Evolutionary conservation across 2,888 invertebrate genomes (phyloP), one percentile per base, ranked within the genome.

Genomic region (Tethea ocularis): DNA sequence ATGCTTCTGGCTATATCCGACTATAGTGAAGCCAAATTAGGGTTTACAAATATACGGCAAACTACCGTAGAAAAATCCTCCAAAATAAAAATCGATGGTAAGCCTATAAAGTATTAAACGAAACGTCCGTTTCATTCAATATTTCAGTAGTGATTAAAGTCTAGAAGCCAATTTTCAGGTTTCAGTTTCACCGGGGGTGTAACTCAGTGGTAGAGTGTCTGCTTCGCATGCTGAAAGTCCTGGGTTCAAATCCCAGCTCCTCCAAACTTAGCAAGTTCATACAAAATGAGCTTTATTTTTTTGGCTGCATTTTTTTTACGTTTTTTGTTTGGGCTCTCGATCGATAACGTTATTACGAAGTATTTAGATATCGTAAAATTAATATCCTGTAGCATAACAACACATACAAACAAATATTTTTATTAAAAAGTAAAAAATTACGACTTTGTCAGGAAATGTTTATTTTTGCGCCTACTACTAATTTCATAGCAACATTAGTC

Each of bases 191-290:
- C 17, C 74, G 91, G 91, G 91, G 91, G 84, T 91, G 91, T 91
- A 91, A 91, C 91, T 91, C 90, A 92, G 92, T 90, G 91, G 90
- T 91, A 91, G 91, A 94, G 94, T 94, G 94, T 94, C 94, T 94
- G 94, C 94, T 94, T 94, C 94, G 94, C 94, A 94, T 94, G 94
- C 94, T 94, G 94, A 94, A 94, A 94, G 94, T 94, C 94, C 93
- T 93, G 94, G 94, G 94, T 94, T 94, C 94, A 94, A 94, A 94
- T 94, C 94, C 94, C 94, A 93, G 93, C 93, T 93, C 90, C 94
- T 94, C 94, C 94, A 94, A 63, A 75, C 6, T n/a, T n/a, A n/a
- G n/a, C n/a, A n/a, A n/a, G 1, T 4, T n/a, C 17, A 17, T 17
- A 41, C 8, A 17, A 10, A 41, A 36, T 33, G 33, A 15, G 7